Conservation (phyloP, 2,113 vertebrate species). For the Naja naja region DNA sequence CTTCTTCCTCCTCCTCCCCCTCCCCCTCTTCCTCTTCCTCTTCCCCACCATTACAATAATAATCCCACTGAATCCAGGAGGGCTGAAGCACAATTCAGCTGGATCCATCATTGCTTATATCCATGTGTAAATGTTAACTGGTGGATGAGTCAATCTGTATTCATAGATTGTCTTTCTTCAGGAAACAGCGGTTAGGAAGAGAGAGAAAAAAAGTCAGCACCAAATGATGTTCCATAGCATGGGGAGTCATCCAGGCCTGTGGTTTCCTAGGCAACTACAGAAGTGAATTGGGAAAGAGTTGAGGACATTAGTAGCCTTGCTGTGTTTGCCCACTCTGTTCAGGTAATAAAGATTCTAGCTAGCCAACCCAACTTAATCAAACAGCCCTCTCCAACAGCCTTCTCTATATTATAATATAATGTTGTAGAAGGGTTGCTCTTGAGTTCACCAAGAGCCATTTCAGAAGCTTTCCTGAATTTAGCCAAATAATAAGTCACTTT, state of each 20-base stretch:
- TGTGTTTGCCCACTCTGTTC: neutral
- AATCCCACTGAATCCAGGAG: no score
- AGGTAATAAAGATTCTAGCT: neutral
- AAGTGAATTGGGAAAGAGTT: neutral
- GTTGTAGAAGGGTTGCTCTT: neutral
- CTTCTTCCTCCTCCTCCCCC: rapidly evolving
- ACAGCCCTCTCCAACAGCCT: neutral
- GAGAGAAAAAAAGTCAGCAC: neutral
- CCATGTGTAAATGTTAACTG: neutral
- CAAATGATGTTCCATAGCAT: neutral
- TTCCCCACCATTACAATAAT: neutral
- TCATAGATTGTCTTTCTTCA: neutral
- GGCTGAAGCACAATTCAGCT: neutral
- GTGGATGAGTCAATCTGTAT: neutral
- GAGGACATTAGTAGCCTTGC: neutral
- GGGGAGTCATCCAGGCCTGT: neutral
- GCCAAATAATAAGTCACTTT: neutral
- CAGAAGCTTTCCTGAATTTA: neutral
- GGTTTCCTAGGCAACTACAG: slow-evolving; percentile 1
- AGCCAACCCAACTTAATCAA: neutral
- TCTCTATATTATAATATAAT: no score
- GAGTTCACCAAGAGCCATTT: neutral
- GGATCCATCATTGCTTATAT: neutral
- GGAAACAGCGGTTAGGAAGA: neutral
- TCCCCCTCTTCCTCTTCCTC: no score